Conservation (phyloP, 2,888 invertebrate genomes). For the Pasiphila rectangulata region DNA sequence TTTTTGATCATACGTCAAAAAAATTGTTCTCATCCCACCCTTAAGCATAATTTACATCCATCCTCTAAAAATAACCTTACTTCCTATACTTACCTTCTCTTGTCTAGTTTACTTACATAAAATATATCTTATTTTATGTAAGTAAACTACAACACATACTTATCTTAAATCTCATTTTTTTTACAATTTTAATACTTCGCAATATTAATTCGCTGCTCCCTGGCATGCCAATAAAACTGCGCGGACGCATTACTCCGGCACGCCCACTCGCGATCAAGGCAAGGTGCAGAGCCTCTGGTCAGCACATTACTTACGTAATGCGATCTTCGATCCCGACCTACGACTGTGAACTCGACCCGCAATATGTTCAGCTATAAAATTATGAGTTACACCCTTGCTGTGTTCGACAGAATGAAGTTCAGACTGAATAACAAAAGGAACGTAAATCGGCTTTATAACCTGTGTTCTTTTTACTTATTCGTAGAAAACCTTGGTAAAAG, state of each 20-base stretch:
- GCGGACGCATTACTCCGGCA: slow-evolving; percentile 20
- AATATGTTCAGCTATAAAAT: slow-evolving; percentile 39
- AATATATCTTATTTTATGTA: too few relatives aligned
- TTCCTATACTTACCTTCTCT: not conserved
- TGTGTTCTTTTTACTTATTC: too few relatives aligned
- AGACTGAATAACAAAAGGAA: not conserved
- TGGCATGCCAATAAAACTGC: slow-evolving; percentile 14
- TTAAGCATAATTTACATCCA: too few relatives aligned
- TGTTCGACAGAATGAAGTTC: not conserved
- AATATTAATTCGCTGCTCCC: slow-evolving; percentile 1
- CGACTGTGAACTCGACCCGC: slow-evolving; percentile 37
- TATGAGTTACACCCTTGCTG: slow-evolving; percentile 18
- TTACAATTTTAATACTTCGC: too few relatives aligned
- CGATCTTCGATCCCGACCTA: slow-evolving; percentile 42
- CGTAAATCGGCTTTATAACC: too few relatives aligned
- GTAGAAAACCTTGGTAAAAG: too few relatives aligned
- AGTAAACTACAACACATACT: too few relatives aligned
- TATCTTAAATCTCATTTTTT: too few relatives aligned
- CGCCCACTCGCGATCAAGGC: slow-evolving; percentile 43
- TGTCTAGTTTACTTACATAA: too few relatives aligned
- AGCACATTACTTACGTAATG: slow-evolving; percentile 45
- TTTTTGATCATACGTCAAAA: too few relatives aligned
- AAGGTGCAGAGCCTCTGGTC: slow-evolving; percentile 49
- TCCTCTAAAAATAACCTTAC: too few relatives aligned
- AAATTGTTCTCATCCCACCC: too few relatives aligned